phyloP scores from a whole-genome alignment of 2,888 invertebrate species.

The Dusona sp. region DNA sequence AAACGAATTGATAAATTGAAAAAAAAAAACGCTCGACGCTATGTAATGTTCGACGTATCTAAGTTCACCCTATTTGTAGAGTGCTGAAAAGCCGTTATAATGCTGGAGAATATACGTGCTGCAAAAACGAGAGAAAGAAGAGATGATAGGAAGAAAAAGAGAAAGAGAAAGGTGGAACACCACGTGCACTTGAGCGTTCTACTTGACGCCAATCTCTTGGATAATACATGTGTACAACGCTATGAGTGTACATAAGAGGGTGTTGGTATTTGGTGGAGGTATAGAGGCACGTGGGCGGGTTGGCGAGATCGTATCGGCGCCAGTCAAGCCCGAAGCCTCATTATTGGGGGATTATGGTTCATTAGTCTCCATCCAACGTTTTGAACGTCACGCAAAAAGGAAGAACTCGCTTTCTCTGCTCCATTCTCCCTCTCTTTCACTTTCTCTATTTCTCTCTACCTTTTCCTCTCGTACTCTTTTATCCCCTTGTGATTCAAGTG shows the following conservation, averaged over 20 bases:
- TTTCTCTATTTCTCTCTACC: conserved; percentile 6
- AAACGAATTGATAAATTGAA: conserved; percentile 23
- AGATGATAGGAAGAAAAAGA: conserved; percentile 51
- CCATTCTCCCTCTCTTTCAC: conserved; percentile 10
- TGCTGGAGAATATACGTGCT: conserved; percentile 28
- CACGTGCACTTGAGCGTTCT: conserved; percentile 55
- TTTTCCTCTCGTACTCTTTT: conserved; percentile 11
- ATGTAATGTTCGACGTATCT: conserved; percentile 18
- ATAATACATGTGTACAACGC: conserved; percentile 41
- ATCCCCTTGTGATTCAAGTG: conserved; percentile 45
- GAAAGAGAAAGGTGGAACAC: conserved; percentile 3
- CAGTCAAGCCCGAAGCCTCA: conserved; percentile 79
- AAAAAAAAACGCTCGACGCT: not conserved
- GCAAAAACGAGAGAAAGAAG: conserved; percentile 43
- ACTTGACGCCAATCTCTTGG: conserved; percentile 57
- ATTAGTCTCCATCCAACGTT: conserved; percentile 80
- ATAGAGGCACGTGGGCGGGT: conserved; percentile 24
- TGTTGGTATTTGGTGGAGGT: conserved; percentile 13
- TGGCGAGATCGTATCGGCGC: conserved; percentile 76
- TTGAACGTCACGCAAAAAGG: conserved; percentile 78
- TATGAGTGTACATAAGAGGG: conserved; percentile 27
- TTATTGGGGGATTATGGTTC: conserved; percentile 83
- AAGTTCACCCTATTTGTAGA: not conserved
- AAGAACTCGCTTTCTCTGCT: conserved; percentile 70
- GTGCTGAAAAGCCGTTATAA: conserved; percentile 29